These are phyloP conservation scores for Dipodomys merriami DNA, from an alignment of 2,113 vertebrate species.

Conservation along the genomic window DNA sequence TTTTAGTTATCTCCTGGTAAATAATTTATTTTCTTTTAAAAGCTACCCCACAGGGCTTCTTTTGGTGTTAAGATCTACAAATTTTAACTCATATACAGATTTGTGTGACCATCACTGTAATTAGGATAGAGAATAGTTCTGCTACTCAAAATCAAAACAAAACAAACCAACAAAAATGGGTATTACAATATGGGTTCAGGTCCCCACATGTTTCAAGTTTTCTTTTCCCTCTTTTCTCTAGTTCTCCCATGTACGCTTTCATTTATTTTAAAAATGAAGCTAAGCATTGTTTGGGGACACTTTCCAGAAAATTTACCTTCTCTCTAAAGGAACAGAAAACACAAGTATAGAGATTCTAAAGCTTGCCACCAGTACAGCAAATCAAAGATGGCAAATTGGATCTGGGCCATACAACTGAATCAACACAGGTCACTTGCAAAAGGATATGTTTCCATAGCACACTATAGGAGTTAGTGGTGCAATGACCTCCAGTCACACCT, in stretches of 20 bases:
- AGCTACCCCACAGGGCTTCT: neutral
- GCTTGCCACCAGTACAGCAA: neutral
- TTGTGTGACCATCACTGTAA: too few species aligned
- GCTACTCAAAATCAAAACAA: neutral
- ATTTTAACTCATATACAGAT: neutral
- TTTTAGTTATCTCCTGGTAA: neutral
- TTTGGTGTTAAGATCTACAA: neutral
- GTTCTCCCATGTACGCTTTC: neutral
- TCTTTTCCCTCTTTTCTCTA: neutral
- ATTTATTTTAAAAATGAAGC: neutral
- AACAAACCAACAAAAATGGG: too few species aligned
- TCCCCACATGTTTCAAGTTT: neutral
- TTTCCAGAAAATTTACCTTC: slow-evolving; percentile 9
- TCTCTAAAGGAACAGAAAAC: neutral
- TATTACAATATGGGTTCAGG: neutral
- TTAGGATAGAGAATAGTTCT: too few species aligned
- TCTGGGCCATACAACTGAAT: neutral
- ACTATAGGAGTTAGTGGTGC: too few species aligned
- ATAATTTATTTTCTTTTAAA: neutral
- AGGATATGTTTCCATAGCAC: too few species aligned
- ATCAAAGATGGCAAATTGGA: neutral
- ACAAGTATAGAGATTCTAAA: too few species aligned
- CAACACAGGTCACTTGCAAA: too few species aligned
- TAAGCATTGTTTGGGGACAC: neutral
- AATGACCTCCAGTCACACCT: neutral